phyloP scores from a whole-genome alignment of 2,888 invertebrate species.

The Proisotoma minuta region DNA sequence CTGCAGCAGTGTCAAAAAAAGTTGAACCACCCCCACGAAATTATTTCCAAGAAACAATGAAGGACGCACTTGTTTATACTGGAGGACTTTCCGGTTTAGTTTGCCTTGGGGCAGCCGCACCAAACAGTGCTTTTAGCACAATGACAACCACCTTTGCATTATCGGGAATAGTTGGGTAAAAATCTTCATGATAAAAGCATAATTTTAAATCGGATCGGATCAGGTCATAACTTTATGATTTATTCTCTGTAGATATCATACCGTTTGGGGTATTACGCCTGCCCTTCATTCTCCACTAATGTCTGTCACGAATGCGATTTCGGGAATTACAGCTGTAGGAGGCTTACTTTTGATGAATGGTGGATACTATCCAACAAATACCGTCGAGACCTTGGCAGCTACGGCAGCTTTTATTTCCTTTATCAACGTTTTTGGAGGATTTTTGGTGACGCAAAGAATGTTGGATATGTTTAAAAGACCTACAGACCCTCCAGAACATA shows the following conservation, averaged over 20 bases:
- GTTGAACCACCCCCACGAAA: slow-evolving; percentile 56
- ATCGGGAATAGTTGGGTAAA: slow-evolving; percentile 71
- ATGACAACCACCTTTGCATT: slow-evolving; percentile 82
- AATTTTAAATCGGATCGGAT: not conserved
- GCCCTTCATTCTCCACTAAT: slow-evolving; percentile 66
- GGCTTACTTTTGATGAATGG: slow-evolving; percentile 82
- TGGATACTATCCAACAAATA: slow-evolving; percentile 67
- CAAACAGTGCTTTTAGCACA: slow-evolving; percentile 75
- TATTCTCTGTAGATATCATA: too few relatives aligned
- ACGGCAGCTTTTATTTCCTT: slow-evolving; percentile 80
- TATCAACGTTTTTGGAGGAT: slow-evolving; percentile 86
- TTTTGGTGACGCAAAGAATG: slow-evolving; percentile 84
- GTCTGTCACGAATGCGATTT: slow-evolving; percentile 86
- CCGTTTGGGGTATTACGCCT: slow-evolving; percentile 87
- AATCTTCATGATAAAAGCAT: not conserved
- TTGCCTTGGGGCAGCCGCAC: slow-evolving; percentile 68
- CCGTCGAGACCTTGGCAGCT: slow-evolving; percentile 72
- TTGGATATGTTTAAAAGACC: slow-evolving; percentile 77
- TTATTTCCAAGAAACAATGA: slow-evolving; percentile 66
- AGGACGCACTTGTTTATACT: slow-evolving; percentile 64
- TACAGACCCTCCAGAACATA: slow-evolving; percentile 81
- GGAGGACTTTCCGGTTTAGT: slow-evolving; percentile 68
- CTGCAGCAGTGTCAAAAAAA: slow-evolving; percentile 52
- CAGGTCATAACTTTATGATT: slow-evolving; percentile 49
- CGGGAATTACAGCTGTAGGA: slow-evolving; percentile 87